Conservation (phyloP, 2,797 vertebrate genomes). For the Acipenser oxyrinchus region DNA sequence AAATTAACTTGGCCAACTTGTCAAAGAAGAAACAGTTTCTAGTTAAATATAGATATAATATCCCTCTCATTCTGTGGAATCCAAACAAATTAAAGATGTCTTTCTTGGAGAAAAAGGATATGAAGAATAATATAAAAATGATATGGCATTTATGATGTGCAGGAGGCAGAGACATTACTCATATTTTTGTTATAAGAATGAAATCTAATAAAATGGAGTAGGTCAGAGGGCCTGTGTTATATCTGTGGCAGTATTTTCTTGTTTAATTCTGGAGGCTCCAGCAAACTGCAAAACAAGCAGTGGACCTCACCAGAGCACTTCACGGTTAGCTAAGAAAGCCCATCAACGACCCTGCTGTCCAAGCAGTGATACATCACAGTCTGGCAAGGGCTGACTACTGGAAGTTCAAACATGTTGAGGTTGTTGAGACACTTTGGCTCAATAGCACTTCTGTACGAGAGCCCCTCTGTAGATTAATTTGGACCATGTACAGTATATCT, state of each 20-base stretch:
- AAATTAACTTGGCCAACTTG: slow-evolving; percentile 67
- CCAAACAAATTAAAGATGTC: slow-evolving; percentile 83
- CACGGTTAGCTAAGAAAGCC: slow-evolving; percentile 69
- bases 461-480: no score
- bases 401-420: neutral
- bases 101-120: slow-evolving; percentile 67
- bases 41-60: slow-evolving; percentile 90
- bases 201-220: slow-evolving; percentile 60
- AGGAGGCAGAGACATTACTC: slow-evolving; percentile 59
- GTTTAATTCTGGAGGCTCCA: slow-evolving; percentile 58
- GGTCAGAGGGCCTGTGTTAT: slow-evolving; percentile 62
- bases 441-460: neutral
- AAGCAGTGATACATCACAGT: slow-evolving; percentile 49
- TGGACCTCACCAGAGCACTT: slow-evolving; percentile 66
- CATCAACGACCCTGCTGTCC: slow-evolving; percentile 43
- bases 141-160: slow-evolving; percentile 52
- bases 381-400: neutral
- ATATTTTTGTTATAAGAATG: slow-evolving; percentile 62
- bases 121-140: slow-evolving; percentile 69
- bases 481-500: no score
- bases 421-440: neutral
- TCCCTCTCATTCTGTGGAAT: slow-evolving; percentile 73
- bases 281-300: slow-evolving; percentile 65
- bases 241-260: slow-evolving; percentile 60
- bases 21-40: slow-evolving; percentile 71